Conservation (phyloP, 2,797 vertebrate species). For the Alca torda region DNA sequence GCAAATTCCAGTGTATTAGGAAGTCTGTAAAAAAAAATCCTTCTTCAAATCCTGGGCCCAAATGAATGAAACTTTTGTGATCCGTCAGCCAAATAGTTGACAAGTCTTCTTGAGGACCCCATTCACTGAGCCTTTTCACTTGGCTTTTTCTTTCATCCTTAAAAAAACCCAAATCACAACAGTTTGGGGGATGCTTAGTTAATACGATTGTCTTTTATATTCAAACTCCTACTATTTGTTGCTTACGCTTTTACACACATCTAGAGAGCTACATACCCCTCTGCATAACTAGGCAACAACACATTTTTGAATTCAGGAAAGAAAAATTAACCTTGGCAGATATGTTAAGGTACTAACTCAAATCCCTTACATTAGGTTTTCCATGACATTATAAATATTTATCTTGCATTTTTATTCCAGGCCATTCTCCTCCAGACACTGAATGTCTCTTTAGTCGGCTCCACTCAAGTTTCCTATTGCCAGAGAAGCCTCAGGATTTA, state of each 20-base stretch:
- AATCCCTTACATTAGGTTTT: constrained; percentile 17
- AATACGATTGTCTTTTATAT: neutral
- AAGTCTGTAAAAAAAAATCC: neutral
- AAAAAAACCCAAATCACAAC: neutral
- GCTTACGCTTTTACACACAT: neutral
- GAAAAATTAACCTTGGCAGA: constrained; percentile 28
- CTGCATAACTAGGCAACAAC: neutral
- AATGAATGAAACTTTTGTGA: neutral
- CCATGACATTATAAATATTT: constrained; percentile 41
- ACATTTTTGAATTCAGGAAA: neutral
- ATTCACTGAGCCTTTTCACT: neutral
- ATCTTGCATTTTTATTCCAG: constrained; percentile 31
- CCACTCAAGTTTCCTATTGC: neutral
- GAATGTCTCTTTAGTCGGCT: neutral
- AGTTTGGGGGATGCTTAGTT: neutral
- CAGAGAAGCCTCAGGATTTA: constrained; percentile 18
- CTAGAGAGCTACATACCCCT: neutral
- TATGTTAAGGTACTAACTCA: constrained; percentile 23
- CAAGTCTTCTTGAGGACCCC: neutral
- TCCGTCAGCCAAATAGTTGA: neutral
- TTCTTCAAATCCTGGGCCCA: neutral
- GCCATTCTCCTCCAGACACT: neutral
- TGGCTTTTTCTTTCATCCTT: neutral
- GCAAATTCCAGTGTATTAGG: constrained; percentile 16
- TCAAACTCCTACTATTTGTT: constrained; percentile 5